Conservation (phyloP, 2,888 invertebrate genomes). For the Drepana falcataria region DNA sequence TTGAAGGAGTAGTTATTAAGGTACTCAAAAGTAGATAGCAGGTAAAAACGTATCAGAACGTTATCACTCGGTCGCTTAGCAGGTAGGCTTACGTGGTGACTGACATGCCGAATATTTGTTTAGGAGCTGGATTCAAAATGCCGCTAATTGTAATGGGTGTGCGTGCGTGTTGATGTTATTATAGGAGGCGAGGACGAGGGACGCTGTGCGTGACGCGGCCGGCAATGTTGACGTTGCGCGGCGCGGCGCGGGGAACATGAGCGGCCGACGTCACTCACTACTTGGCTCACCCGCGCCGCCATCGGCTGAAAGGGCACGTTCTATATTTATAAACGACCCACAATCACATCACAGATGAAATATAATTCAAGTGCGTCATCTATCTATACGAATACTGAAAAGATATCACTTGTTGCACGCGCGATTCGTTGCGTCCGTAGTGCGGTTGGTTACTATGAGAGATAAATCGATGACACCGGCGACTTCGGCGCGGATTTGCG, state of each 20-base stretch:
- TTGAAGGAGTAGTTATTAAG: background rate
- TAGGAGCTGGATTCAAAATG: conserved; percentile 20
- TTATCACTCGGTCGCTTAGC: background rate
- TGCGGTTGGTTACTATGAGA: conserved; percentile 39
- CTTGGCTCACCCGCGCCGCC: conserved; percentile 72
- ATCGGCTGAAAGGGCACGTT: conserved; percentile 67
- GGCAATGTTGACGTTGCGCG: conserved; percentile 71
- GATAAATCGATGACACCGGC: conserved; percentile 56
- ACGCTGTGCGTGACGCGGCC: conserved; percentile 56
- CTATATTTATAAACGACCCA: conserved; percentile 68
- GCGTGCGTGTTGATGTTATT: conserved; percentile 56
- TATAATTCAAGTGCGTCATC: conserved; percentile 49
- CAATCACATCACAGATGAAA: conserved; percentile 61
- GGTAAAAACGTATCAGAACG: background rate
- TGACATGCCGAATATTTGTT: background rate
- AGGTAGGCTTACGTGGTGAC: background rate
- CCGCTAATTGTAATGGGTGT: conserved; percentile 28
- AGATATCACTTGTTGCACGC: conserved; percentile 75
- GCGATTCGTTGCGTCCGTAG: conserved; percentile 42
- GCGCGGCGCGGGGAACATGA: conserved; percentile 70
- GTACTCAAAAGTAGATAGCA: conserved; percentile 1
- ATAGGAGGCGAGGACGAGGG: conserved; percentile 43
- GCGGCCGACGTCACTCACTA: conserved; percentile 66
- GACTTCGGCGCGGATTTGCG: conserved; percentile 51
- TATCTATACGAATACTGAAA: conserved; percentile 44